Evolutionary conservation across 2,888 invertebrate species (phyloP).

Genomic region (Macaria notata): DNA sequence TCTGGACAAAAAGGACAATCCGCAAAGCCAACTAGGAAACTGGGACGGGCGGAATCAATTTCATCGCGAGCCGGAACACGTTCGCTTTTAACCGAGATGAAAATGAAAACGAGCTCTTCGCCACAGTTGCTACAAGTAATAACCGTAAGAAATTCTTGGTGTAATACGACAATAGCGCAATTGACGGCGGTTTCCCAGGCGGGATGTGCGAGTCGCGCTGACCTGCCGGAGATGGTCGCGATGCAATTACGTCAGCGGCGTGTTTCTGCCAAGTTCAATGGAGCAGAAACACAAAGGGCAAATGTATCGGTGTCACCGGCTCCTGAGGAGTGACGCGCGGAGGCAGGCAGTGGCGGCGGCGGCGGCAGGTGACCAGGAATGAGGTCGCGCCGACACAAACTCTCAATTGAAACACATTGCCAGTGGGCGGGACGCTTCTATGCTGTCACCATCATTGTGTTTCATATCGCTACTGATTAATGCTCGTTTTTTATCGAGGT

Average conservation of each 20-base stretch:
- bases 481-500: slow-evolving; percentile 30
- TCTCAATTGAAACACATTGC: slow-evolving; percentile 62
- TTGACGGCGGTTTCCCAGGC: slow-evolving; percentile 25
- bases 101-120: slow-evolving; percentile 7
- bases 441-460: slow-evolving; percentile 38
- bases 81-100: slow-evolving; percentile 11
- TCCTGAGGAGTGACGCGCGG: slow-evolving; percentile 21
- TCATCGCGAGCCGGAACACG: slow-evolving; percentile 8
- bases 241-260: slow-evolving; percentile 24
- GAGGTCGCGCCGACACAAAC: slow-evolving; percentile 53
- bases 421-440: slow-evolving; percentile 50
- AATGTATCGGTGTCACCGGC: slow-evolving; percentile 33
- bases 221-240: slow-evolving; percentile 25
- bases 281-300: slow-evolving; percentile 37
- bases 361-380: slow-evolving; percentile 56
- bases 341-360: not conserved
- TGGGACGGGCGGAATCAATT: slow-evolving; percentile 16
- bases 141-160: slow-evolving; percentile 15
- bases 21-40: slow-evolving; percentile 21
- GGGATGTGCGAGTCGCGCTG: slow-evolving; percentile 19
- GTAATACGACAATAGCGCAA: slow-evolving; percentile 23
- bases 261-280: slow-evolving; percentile 35
- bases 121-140: slow-evolving; percentile 10
- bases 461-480: slow-evolving; percentile 37
- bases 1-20: slow-evolving; percentile 23